phyloP scores from a whole-genome alignment of 2,888 invertebrate species.

The Yponomeuta sedellus region DNA sequence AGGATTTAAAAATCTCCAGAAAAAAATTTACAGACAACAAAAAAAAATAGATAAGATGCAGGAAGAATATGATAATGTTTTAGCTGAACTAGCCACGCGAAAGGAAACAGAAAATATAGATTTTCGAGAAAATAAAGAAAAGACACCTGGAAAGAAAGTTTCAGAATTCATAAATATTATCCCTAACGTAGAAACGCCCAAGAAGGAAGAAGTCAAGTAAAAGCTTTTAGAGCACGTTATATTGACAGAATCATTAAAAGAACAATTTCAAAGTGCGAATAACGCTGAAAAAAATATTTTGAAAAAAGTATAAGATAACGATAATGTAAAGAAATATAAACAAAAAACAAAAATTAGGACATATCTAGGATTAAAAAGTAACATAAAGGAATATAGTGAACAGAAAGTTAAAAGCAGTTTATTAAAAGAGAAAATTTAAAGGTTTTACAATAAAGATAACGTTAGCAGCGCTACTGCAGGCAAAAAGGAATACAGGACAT shows the following conservation, averaged over 20 bases:
- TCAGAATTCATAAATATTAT: conserved; percentile 14
- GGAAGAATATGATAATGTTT: conserved; percentile 14
- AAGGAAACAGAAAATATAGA: conserved; percentile 10
- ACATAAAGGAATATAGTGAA: conserved; percentile 16
- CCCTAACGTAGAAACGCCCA: conserved; percentile 17
- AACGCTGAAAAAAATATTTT: conserved; percentile 14
- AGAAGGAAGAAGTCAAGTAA: conserved; percentile 15
- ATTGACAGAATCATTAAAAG: conserved; percentile 13
- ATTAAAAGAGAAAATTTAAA: conserved; percentile 16
- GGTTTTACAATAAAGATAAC: conserved; percentile 18
- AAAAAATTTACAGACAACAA: conserved; percentile 12
- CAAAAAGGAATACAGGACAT: conserved; percentile 19
- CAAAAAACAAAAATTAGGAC: conserved; percentile 15
- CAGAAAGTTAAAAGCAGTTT: conserved; percentile 10
- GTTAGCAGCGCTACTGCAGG: conserved; percentile 19
- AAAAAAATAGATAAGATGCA: conserved; percentile 9
- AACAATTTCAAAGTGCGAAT: conserved; percentile 12
- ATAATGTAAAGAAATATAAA: conserved; percentile 17
- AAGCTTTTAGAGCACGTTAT: conserved; percentile 16
- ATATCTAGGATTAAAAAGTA: conserved; percentile 18
- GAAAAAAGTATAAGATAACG: conserved; percentile 12
- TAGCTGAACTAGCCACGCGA: conserved; percentile 6
- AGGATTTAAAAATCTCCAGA: conserved; percentile 14
- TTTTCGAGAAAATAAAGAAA: conserved; percentile 10
- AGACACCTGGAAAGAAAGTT: conserved; percentile 3